phyloP scores from a whole-genome alignment of 2,797 vertebrate genomes.

The Manis pentadactyla region DNA sequence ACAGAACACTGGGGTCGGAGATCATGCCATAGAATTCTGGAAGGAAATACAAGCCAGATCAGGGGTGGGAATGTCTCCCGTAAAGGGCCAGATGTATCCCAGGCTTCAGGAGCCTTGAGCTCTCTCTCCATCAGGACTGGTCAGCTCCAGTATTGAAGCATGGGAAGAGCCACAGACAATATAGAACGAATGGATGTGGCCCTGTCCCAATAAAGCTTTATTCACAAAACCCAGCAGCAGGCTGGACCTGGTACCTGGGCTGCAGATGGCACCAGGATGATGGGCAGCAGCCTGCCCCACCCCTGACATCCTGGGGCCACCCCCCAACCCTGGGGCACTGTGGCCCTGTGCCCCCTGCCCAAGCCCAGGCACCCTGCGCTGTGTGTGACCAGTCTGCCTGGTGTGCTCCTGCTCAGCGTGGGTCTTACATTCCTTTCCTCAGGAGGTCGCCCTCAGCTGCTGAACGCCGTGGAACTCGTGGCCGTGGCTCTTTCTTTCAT shows the following conservation, averaged over 20 bases:
- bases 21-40: rapidly evolving
- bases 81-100: neutral
- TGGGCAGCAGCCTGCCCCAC: too few species aligned
- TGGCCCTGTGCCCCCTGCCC: too few species aligned
- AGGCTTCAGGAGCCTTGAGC: rapidly evolving
- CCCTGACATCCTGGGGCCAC: too few species aligned
- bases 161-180: neutral
- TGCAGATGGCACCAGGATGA: too few species aligned
- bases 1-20: rapidly evolving
- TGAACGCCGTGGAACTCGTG: neutral
- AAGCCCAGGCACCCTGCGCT: too few species aligned
- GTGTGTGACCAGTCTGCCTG: too few species aligned
- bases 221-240: neutral
- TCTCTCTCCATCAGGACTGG: too few species aligned
- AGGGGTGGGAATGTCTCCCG: too few species aligned
- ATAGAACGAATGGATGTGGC: neutral
- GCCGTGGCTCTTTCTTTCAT: too few species aligned
- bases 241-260: neutral
- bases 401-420: neutral
- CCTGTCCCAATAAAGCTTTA: neutral
- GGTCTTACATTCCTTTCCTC: neutral
- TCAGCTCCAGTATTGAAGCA: neutral
- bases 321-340: too few species aligned
- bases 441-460: neutral
- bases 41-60: too few species aligned